Evolutionary conservation across 2,113 vertebrate genomes (phyloP).

Genomic region (Electrona antarctica): DNA sequence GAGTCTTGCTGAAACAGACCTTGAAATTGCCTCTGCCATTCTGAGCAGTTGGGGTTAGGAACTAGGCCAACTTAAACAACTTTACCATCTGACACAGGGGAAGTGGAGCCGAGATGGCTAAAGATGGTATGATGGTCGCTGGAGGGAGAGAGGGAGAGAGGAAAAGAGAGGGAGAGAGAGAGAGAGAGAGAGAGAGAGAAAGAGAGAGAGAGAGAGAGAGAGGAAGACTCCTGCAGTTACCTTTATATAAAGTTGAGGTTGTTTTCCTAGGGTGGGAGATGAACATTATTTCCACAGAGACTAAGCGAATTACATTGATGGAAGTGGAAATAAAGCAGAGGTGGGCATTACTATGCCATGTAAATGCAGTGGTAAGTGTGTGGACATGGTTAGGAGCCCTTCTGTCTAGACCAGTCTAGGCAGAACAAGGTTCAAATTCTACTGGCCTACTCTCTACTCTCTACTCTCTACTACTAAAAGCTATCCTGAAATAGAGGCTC

Average conservation of each 20-base stretch:
- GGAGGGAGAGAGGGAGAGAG: constrained; percentile 13
- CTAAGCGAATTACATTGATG: constrained; percentile 57
- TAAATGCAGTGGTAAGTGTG: constrained; percentile 46
- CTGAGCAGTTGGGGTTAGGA: constrained; percentile 67
- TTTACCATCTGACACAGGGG: constrained; percentile 66
- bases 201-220: constrained; percentile 20
- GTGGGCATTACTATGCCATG: constrained; percentile 34
- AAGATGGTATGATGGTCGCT: constrained; percentile 69
- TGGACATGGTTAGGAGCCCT: constrained; percentile 42
- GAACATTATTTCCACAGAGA: constrained; percentile 68
- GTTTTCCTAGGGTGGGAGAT: constrained; percentile 65
- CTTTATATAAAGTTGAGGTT: constrained; percentile 57
- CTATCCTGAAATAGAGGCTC: constrained; percentile 13
- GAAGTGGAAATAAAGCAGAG: constrained; percentile 55
- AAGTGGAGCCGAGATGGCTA: constrained; percentile 66
- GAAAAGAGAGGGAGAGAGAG: constrained; percentile 33
- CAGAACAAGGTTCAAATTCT: constrained; percentile 47
- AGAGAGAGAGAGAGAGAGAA: constrained; percentile 10
- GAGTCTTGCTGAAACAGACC: constrained; percentile 50
- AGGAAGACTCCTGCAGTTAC: constrained; percentile 51
- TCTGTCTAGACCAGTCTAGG: constrained; percentile 51
- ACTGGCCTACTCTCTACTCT: constrained; percentile 31
- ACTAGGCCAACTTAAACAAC: constrained; percentile 72
- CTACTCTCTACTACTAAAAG: constrained; percentile 1
- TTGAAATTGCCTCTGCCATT: constrained; percentile 65